Conservation (phyloP, 2,797 vertebrate genomes). For the Cheirogaleus major region DNA sequence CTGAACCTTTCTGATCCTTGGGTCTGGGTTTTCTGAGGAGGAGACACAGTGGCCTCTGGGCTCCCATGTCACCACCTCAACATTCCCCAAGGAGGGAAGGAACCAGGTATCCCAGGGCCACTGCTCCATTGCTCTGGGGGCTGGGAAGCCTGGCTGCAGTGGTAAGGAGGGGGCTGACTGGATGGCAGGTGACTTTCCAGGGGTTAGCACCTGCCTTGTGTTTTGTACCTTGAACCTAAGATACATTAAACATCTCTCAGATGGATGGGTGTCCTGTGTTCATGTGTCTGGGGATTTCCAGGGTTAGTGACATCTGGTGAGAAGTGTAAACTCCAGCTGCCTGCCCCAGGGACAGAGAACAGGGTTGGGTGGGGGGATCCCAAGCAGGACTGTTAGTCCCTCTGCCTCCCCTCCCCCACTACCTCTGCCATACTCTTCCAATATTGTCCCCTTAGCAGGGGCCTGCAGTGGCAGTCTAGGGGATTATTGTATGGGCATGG, state of each 20-base stretch:
- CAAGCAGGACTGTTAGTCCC: neutral
- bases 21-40: constrained; percentile 49
- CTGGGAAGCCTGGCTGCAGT: constrained; percentile 61
- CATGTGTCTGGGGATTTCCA: constrained; percentile 6
- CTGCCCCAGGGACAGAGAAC: neutral
- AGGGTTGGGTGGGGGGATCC: neutral
- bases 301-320: neutral
- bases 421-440: neutral
- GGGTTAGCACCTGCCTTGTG: constrained; percentile 40
- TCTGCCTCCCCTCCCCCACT: neutral
- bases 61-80: neutral
- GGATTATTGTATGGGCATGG: neutral
- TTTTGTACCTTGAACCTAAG: constrained; percentile 67
- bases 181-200: constrained; percentile 47
- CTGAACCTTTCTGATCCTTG: neutral
- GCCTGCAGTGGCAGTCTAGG: neutral
- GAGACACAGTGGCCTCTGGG: neutral
- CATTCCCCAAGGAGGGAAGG: constrained; percentile 27
- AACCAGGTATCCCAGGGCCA: constrained; percentile 53
- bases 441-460: neutral
- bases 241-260: constrained; percentile 71
- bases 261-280: constrained; percentile 49
- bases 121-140: neutral
- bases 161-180: neutral
- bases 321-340: neutral